Percentiles rank a stretch among this genome's conserved stretches.
phyloP scores from a whole-genome alignment of 2,888 invertebrate genomes.

The Drosophila pseudotalamancana region DNA sequence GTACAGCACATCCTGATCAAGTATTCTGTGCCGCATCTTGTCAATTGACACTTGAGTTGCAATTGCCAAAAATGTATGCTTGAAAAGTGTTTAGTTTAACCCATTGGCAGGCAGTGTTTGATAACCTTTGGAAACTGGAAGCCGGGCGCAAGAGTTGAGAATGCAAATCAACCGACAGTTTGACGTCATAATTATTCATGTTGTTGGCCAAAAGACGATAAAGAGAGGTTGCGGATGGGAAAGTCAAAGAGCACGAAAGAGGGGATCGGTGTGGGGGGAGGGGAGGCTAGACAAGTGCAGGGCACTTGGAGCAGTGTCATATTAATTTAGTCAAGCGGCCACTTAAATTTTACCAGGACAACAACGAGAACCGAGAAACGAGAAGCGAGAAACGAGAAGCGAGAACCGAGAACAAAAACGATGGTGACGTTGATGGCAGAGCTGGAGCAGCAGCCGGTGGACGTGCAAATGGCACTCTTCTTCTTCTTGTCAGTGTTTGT shows the following conservation, averaged over 20 bases:
- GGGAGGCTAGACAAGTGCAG: conserved; percentile 55
- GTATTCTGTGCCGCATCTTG: conserved; percentile 15
- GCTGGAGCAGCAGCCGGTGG: conserved; percentile 29
- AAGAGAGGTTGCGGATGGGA: conserved; percentile 18
- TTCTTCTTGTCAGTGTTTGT: conserved; percentile 19
- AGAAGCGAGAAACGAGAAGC: too few species aligned
- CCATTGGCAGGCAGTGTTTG: conserved; percentile 38
- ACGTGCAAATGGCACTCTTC: conserved; percentile 63
- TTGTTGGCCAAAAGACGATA: conserved; percentile 56
- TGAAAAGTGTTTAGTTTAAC: conserved; percentile 23
- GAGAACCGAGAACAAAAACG: conserved; percentile 21
- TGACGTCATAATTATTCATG: conserved; percentile 74
- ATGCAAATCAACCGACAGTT: conserved; percentile 69
- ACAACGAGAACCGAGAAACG: too few species aligned
- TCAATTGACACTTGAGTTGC: conserved; percentile 35
- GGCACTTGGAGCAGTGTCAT: conserved; percentile 73
- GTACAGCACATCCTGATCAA: not conserved
- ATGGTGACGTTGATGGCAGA: conserved; percentile 25
- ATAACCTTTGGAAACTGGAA: conserved; percentile 37
- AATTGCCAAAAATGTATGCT: conserved; percentile 28
- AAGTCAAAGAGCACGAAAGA: not conserved
- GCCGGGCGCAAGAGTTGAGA: conserved; percentile 27
- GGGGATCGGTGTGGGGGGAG: not conserved
- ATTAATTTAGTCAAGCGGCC: conserved; percentile 79
- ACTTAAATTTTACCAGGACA: conserved; percentile 72